Percentiles rank a stretch among this genome's conserved stretches.
phyloP scores from a whole-genome alignment of 2,797 vertebrate species.

The Sebastolobus altivelis region DNA sequence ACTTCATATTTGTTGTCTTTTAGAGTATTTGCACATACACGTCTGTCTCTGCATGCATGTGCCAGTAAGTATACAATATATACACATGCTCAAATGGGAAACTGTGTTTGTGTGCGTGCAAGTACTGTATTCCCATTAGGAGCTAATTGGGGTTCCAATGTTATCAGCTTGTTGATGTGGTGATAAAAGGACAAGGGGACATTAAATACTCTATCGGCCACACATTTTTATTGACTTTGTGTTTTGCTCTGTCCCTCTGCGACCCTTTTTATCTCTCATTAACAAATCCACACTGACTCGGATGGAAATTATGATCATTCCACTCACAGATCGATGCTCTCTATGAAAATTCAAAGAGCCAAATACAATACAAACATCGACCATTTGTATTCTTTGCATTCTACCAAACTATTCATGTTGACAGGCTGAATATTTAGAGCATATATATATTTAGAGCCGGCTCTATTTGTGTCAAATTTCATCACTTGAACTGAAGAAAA shows the following conservation, averaged over 20 bases:
- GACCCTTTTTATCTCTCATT: conserved; percentile 21
- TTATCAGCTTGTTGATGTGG: conserved; percentile 60
- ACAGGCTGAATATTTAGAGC: conserved; percentile 1
- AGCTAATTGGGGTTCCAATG: conserved; percentile 41
- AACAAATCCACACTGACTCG: conserved; percentile 26
- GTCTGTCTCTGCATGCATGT: conserved; percentile 12
- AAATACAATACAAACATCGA: conserved; percentile 6
- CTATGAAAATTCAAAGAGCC: not conserved
- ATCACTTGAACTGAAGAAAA: conserved; percentile 17
- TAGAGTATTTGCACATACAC: conserved; percentile 1
- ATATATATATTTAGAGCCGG: conserved; percentile 3
- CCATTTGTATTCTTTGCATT: not conserved
- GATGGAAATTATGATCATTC: conserved; percentile 10
- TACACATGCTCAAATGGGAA: not conserved
- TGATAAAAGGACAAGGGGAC: conserved; percentile 49
- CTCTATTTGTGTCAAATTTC: conserved; percentile 22
- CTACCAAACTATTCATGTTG: not conserved
- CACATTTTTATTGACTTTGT: conserved; percentile 44
- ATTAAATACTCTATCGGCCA: conserved; percentile 42
- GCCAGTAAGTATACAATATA: not conserved
- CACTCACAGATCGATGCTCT: not conserved
- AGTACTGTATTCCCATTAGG: conserved; percentile 35
- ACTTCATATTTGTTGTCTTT: conserved; percentile 16
- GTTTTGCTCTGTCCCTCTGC: conserved; percentile 11
- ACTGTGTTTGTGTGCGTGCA: not conserved